phyloP scores from a whole-genome alignment of 2,113 vertebrate species.

The Pungitius pungitius region DNA sequence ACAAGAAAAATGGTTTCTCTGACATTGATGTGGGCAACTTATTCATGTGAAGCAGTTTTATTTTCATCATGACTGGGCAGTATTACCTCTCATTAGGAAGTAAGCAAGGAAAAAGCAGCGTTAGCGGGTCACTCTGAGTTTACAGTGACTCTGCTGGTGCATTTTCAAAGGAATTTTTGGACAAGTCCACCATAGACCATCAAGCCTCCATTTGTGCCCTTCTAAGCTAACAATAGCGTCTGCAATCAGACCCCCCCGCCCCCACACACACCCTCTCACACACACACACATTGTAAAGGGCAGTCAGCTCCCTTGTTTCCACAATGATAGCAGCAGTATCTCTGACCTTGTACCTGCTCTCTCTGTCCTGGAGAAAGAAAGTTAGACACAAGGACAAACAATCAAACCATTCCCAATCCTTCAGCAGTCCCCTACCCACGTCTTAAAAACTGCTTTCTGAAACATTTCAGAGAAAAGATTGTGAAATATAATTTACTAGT shows the following conservation, averaged over 20 bases:
- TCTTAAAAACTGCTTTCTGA: background rate
- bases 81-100: too few species aligned
- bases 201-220: background rate
- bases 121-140: background rate
- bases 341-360: background rate
- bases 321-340: background rate
- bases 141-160: background rate
- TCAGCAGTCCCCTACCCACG: background rate
- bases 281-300: background rate
- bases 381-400: background rate
- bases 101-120: background rate
- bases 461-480: background rate
- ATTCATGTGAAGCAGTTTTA: too few species aligned
- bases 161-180: background rate
- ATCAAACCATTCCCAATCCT: background rate
- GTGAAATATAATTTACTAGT: background rate
- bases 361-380: background rate
- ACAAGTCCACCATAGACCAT: background rate
- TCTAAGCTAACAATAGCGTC: conserved; percentile 4
- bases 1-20: too few species aligned
- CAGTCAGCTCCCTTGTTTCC: background rate
- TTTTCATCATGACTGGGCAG: too few species aligned
- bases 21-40: too few species aligned
- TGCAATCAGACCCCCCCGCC: background rate
- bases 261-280: background rate